phyloP scores from a whole-genome alignment of 2,797 vertebrate species.

The Limosa lapponica region DNA sequence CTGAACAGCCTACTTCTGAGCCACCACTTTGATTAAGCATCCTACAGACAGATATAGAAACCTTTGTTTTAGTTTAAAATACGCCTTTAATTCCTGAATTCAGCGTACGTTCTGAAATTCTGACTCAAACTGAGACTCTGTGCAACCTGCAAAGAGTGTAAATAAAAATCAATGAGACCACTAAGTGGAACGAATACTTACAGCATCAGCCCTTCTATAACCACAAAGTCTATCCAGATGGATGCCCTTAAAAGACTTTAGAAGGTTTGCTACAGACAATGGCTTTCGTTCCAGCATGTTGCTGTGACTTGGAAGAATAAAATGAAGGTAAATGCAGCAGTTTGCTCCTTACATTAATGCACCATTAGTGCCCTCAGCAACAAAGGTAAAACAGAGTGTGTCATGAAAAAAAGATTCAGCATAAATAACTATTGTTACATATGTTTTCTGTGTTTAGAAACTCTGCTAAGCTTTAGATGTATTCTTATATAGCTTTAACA shows the following conservation, averaged over 20 bases:
- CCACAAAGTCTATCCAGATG: constrained; percentile 29
- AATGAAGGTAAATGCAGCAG: constrained; percentile 30
- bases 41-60: background rate
- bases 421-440: background rate
- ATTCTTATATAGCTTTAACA: background rate
- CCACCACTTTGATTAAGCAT: background rate
- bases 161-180: constrained; percentile 55
- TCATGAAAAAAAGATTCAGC: background rate
- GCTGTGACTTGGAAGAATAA: constrained; percentile 34
- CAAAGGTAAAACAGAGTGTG: background rate
- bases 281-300: background rate
- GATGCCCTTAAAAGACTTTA: constrained; percentile 35
- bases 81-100: background rate
- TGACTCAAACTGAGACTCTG: background rate
- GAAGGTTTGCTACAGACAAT: constrained; percentile 18
- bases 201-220: constrained; percentile 28
- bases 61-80: background rate
- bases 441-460: background rate
- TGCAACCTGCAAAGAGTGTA: background rate
- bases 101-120: background rate
- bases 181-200: constrained; percentile 44
- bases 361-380: constrained; percentile 21
- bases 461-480: background rate
- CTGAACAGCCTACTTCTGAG: background rate
- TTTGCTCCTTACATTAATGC: constrained; percentile 15